Percentiles rank a stretch among this genome's conserved stretches.
These are phyloP conservation scores for Phymanthus crucifer DNA, from an alignment of 92 coral and sea anemone genomes.

Conservation along the genomic window DNA sequence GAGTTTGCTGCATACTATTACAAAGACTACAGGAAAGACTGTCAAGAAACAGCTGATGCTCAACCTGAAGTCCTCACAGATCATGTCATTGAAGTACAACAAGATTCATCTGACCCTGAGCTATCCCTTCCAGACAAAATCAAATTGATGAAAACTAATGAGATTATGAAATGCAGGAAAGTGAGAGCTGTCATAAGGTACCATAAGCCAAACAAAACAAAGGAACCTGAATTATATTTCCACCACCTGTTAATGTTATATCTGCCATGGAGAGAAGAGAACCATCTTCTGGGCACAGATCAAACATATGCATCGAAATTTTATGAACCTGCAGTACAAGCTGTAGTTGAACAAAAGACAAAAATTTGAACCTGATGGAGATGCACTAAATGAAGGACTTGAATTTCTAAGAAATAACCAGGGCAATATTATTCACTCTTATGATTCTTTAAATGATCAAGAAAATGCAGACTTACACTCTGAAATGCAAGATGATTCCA, in stretches of 20 bases:
- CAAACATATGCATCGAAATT: slow-evolving; percentile 62
- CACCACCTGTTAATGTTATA: slow-evolving; percentile 4
- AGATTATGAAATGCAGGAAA: slow-evolving; percentile 33
- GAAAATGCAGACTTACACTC: slow-evolving; percentile 44
- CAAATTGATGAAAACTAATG: slow-evolving; percentile 33
- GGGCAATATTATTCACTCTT: slow-evolving; percentile 34
- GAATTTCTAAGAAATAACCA: slow-evolving; percentile 54
- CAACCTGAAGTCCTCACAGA: slow-evolving; percentile 44
- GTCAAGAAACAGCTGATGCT: too few relatives aligned
- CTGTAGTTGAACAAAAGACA: slow-evolving; percentile 47
- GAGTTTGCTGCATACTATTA: too few relatives aligned
- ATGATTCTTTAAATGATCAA: slow-evolving; percentile 64
- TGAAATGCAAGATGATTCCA: slow-evolving; percentile 38
- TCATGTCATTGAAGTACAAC: slow-evolving; percentile 45
- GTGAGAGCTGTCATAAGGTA: slow-evolving; percentile 4
- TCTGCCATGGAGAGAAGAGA: slow-evolving; percentile 52
- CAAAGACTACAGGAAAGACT: too few relatives aligned
- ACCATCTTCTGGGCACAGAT: slow-evolving; percentile 43
- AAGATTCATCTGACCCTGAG: slow-evolving; percentile 13
- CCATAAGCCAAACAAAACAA: slow-evolving; percentile 22
- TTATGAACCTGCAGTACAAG: slow-evolving; percentile 49
- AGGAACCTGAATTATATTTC: slow-evolving; percentile 28
- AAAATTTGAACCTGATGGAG: slow-evolving; percentile 68
- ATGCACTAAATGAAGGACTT: slow-evolving; percentile 61
- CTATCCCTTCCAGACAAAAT: slow-evolving; percentile 39